These are phyloP conservation scores for Aplidium turbinatum DNA, from an alignment of 23 tunicate species.

Conservation along the genomic window DNA sequence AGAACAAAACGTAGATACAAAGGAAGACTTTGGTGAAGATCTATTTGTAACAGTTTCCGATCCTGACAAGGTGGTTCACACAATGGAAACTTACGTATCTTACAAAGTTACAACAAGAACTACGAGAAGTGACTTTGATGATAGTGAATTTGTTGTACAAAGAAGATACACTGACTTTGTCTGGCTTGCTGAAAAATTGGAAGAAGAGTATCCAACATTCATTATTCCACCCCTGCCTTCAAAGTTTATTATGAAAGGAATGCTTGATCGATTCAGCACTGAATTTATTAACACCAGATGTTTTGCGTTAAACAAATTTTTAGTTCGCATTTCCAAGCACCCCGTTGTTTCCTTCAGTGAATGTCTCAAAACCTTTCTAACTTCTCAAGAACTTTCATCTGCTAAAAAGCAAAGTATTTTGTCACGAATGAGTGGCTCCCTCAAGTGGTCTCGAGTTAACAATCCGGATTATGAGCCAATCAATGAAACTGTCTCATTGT, in stretches of 20 bases:
- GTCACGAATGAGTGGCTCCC: slow-evolving; percentile 76
- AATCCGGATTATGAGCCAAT: slow-evolving; percentile 71
- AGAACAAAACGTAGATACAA: background rate
- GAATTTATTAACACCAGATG: slow-evolving; percentile 74
- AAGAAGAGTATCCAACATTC: slow-evolving; percentile 68
- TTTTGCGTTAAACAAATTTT: slow-evolving; percentile 69
- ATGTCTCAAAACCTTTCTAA: slow-evolving; percentile 71
- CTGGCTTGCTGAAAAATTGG: slow-evolving; percentile 61
- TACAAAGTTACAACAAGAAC: slow-evolving; percentile 80
- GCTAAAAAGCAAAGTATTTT: slow-evolving; percentile 57
- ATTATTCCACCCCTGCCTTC: slow-evolving; percentile 88
- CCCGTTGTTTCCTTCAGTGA: slow-evolving; percentile 78
- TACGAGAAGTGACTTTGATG: slow-evolving; percentile 69
- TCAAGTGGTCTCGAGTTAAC: slow-evolving; percentile 40
- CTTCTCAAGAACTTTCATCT: slow-evolving; percentile 64
- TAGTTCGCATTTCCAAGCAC: slow-evolving; percentile 58
- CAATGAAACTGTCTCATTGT: slow-evolving; percentile 36
- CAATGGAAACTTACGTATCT: slow-evolving; percentile 78
- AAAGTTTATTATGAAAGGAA: slow-evolving; percentile 86
- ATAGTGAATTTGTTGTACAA: slow-evolving; percentile 53
- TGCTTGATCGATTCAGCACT: slow-evolving; percentile 75
- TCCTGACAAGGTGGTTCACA: slow-evolving; percentile 60
- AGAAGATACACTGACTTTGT: slow-evolving; percentile 91
- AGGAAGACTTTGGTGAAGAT: slow-evolving; percentile 34
- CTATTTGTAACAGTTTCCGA: slow-evolving; percentile 67